Evolutionary conservation across 2,888 invertebrate genomes (phyloP), one percentile per base, ranked within the genome.

Genomic region (Watsonalla binaria): DNA sequence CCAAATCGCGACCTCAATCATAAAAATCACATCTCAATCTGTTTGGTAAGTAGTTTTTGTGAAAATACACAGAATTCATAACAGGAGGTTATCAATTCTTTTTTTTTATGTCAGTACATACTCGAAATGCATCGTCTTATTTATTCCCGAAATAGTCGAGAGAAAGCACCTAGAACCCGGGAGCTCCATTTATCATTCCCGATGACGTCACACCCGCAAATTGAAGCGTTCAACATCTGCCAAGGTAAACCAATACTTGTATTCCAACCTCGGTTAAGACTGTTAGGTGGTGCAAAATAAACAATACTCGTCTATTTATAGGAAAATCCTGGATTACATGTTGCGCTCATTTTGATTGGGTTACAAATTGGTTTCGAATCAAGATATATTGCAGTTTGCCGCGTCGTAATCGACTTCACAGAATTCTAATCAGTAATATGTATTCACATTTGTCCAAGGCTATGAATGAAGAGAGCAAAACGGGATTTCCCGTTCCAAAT

Each of bases 331-430:
- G 37, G 50, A 53, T 53, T 50, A 53, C 39, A 15, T n/a, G 42
- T 24, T 45, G 37, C 50, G 49, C n/a, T 46, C 46, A 15, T 46
- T 46, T 15, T 49, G 53, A 53, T 53, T 46, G 53, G 37, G 48
- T 9, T 47, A 52, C 52, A 52, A 52, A 47, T 52, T 48, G 47
- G 33, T 24, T 42, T 47, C n/a, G 42, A 42, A 48, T 45, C 52
- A 14, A 34, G 14, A 47, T 48, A 39, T 39, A 47, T 52, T 53
- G 47, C 34, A 33, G 34, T 47, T 47, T 47, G 47, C 47, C 14
- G n/a, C 11, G 6, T 6, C 13, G 9, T 46, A 24, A 46, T 9
- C n/a, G 24, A 47, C 42, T 11, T 42, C 24, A 42, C 34, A 34
- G 11, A 34, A 34, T 47, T 24, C 11, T 24, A 24, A 47, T 47